phyloP scores from a whole-genome alignment of 2,113 vertebrate genomes.

The Verasper variegatus region DNA sequence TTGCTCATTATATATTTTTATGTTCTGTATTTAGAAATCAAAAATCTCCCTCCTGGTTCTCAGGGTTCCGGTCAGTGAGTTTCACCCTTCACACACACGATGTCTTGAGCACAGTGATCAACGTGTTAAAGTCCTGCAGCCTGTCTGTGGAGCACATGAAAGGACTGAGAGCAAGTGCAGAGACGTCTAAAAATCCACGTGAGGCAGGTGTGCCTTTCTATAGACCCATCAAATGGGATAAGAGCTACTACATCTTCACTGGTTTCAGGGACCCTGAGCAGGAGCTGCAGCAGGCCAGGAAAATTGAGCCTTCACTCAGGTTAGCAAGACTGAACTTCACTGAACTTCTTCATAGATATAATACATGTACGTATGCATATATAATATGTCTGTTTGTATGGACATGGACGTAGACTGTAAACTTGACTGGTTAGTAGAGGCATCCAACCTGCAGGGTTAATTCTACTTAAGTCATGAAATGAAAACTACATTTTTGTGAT shows the following conservation, averaged over 20 bases:
- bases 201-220: constrained; percentile 74
- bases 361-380: background rate
- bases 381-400: background rate
- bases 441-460: too few species aligned
- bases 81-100: constrained; percentile 91
- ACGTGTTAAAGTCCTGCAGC: constrained; percentile 93
- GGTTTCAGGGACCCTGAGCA: constrained; percentile 94
- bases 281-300: constrained; percentile 88
- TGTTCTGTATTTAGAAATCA: background rate
- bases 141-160: constrained; percentile 91
- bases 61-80: constrained; percentile 92
- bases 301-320: constrained; percentile 88
- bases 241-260: constrained; percentile 93
- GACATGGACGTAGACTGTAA: too few species aligned
- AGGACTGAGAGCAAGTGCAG: constrained; percentile 57
- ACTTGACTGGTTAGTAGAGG: too few species aligned
- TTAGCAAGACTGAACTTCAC: constrained; percentile 56
- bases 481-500: too few species aligned
- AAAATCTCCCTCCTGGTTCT: background rate
- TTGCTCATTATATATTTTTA: background rate
- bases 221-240: constrained; percentile 95
- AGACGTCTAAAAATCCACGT: constrained; percentile 40
- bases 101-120: constrained; percentile 90
- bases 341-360: background rate
- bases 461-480: too few species aligned